A percentile compares a stretch with the other conserved stretches of the same genome.
Evolutionary conservation across 2,113 vertebrate species (phyloP).

Genomic region (Gracilinanus agilis): DNA sequence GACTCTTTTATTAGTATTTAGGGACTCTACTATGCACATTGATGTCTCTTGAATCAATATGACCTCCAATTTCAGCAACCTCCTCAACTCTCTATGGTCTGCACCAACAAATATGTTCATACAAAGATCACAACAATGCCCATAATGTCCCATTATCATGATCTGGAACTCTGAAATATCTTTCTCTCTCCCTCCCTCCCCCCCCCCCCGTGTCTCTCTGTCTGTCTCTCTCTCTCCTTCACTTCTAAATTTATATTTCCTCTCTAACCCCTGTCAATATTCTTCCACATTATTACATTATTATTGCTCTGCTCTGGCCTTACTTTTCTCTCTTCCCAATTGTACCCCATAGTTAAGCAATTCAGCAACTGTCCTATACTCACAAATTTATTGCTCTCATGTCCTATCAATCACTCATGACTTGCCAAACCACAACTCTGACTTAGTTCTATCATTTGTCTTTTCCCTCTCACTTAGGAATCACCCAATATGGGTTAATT

Average conservation of each 20-base stretch:
- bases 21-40: not conserved
- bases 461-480: not conserved
- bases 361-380: too few species aligned
- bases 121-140: not conserved
- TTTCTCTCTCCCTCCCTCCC: too few species aligned
- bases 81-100: not conserved
- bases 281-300: too few species aligned
- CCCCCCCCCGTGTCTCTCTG: too few species aligned
- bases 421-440: not conserved
- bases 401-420: too few species aligned
- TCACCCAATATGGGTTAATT: not conserved
- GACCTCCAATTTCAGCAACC: not conserved
- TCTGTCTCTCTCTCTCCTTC: not conserved
- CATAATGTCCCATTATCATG: not conserved
- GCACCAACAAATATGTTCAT: not conserved
- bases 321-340: too few species aligned
- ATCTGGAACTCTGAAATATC: not conserved
- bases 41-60: not conserved
- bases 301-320: too few species aligned
- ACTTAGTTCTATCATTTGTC: not conserved
- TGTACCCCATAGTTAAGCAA: too few species aligned
- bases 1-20: not conserved
- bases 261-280: not conserved
- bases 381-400: too few species aligned
- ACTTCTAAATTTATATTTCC: not conserved